Evolutionary conservation across 2,797 vertebrate species (phyloP).

Genomic region (Austrolebias charrua): DNA sequence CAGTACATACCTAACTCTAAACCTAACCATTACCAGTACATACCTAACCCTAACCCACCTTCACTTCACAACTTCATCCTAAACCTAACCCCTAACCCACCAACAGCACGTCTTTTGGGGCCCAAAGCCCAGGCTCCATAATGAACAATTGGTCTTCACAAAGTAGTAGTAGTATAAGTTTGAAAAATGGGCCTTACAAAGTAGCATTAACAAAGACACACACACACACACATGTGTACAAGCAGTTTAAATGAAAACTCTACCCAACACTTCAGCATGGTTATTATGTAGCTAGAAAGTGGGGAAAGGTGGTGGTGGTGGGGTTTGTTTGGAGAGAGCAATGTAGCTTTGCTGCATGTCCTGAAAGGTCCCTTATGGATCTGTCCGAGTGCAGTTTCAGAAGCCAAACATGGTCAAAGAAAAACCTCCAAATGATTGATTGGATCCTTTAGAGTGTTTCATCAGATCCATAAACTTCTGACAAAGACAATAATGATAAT

Average conservation of each 20-base stretch:
- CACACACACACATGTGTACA: not conserved
- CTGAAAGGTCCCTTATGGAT: not conserved
- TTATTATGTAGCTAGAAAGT: constrained; percentile 23
- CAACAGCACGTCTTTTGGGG: too few relatives aligned
- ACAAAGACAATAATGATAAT: not conserved
- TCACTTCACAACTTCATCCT: too few relatives aligned
- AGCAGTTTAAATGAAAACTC: not conserved
- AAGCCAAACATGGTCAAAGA: constrained; percentile 3
- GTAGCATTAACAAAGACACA: not conserved
- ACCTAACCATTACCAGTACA: too few relatives aligned
- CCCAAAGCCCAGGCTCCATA: too few relatives aligned
- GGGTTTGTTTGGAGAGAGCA: not conserved
- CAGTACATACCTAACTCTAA: too few relatives aligned
- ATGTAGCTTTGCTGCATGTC: not conserved
- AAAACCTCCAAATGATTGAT: constrained; percentile 1
- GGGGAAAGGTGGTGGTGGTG: constrained; percentile 6
- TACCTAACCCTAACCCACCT: too few relatives aligned
- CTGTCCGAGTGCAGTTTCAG: not conserved
- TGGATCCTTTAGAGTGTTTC: not conserved
- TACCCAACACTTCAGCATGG: not conserved
- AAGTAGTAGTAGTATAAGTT: too few relatives aligned
- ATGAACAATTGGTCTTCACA: too few relatives aligned
- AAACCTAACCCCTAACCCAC: too few relatives aligned
- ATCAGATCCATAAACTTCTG: too few relatives aligned
- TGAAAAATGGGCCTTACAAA: too few relatives aligned